These are phyloP conservation scores for Smittia sp. DNA, from an alignment of 2,888 invertebrate species.

Conservation along the genomic window DNA sequence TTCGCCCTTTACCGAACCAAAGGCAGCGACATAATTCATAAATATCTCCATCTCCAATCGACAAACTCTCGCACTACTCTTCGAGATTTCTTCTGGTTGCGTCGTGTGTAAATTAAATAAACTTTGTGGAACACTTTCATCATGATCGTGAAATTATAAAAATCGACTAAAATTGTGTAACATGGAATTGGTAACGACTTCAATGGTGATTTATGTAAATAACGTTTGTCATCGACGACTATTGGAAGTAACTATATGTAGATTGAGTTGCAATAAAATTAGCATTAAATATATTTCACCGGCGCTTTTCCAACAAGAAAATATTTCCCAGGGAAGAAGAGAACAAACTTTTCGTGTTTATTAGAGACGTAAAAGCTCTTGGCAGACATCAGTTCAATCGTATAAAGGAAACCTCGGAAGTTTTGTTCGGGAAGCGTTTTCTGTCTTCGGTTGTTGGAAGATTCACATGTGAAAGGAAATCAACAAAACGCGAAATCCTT, in stretches of 20 bases:
- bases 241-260: constrained; percentile 30
- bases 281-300: background rate
- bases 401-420: constrained; percentile 2
- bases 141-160: background rate
- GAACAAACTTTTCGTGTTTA: constrained; percentile 7
- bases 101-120: constrained; percentile 5
- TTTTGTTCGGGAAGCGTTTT: background rate
- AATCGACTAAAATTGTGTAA: constrained; percentile 17
- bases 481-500: constrained; percentile 10
- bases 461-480: constrained; percentile 18
- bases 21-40: no score
- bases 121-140: background rate
- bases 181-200: constrained; percentile 34
- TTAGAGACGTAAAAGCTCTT: constrained; percentile 5
- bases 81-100: background rate
- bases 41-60: no score
- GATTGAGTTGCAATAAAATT: constrained; percentile 21
- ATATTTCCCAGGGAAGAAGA: background rate
- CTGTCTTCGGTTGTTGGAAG: constrained; percentile 7
- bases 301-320: background rate
- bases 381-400: background rate
- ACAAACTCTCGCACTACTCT: no score
- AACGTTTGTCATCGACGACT: constrained; percentile 27
- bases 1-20: no score
- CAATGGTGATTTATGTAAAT: constrained; percentile 29